A percentile compares a stretch with the other conserved stretches of the same genome.
phyloP scores from a whole-genome alignment of 2,113 vertebrate species.

The Forbesichthys papilliferus region DNA sequence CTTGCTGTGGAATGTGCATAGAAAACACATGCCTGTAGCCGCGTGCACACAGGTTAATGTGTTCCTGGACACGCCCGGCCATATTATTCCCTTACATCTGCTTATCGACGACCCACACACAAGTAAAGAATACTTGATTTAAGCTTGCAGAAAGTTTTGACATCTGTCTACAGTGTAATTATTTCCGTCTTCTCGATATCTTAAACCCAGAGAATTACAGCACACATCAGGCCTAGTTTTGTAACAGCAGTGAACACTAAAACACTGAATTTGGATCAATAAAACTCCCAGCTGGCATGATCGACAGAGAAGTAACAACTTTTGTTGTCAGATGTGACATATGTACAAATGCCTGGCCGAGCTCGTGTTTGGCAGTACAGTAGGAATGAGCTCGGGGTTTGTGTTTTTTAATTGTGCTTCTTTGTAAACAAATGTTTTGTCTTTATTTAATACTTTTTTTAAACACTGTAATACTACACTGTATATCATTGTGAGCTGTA shows the following conservation, averaged over 20 bases:
- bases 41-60: no score
- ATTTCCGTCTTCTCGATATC: not conserved
- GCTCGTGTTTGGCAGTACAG: not conserved
- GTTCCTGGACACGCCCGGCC: no score
- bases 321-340: not conserved
- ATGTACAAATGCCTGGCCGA: not conserved
- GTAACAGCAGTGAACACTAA: not conserved
- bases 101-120: no score
- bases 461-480: no score
- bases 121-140: no score
- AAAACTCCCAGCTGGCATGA: not conserved
- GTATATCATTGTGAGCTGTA: no score
- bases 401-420: not conserved
- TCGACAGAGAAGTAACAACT: not conserved
- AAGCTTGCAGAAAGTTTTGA: no score
- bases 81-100: no score
- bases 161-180: no score
- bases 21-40: not conserved
- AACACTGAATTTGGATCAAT: constrained; percentile 7
- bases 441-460: not conserved
- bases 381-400: not conserved
- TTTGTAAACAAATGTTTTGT: not conserved
- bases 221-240: not conserved
- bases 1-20: not conserved
- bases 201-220: not conserved